Conservation (phyloP, 2,797 vertebrate genomes). For the Phrynocephalus forsythii region DNA sequence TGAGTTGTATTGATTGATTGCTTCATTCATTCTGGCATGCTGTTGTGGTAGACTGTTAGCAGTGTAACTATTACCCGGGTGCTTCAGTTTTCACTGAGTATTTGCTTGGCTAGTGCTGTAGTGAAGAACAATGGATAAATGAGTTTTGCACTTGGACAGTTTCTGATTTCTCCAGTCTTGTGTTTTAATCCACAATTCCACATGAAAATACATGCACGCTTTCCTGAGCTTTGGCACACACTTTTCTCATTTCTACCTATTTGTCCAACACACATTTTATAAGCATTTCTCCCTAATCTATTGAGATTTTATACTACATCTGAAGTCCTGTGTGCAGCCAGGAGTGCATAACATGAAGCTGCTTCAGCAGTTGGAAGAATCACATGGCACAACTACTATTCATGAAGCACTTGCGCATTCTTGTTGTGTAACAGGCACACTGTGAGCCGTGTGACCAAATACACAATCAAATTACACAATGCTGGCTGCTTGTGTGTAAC, state of each 20-base stretch:
- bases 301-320: neutral
- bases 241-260: neutral
- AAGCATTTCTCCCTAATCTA: neutral
- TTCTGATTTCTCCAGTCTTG: neutral
- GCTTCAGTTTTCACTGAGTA: neutral
- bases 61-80: neutral
- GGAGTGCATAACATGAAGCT: no score
- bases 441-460: no score
- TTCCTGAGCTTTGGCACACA: neutral
- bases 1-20: conserved; percentile 58
- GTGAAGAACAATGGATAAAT: neutral
- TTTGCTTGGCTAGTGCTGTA: neutral
- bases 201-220: no score
- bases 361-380: no score
- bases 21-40: neutral
- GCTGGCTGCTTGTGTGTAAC: no score
- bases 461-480: no score
- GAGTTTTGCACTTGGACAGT: neutral
- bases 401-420: no score
- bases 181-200: neutral
- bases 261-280: neutral
- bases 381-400: no score
- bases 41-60: conserved; percentile 22
- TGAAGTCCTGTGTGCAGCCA: no score
- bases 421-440: no score